Base-by-base conservation (phyloP, 2,797 vertebrate species). In the Hapalemur alaotrensis region DNA sequence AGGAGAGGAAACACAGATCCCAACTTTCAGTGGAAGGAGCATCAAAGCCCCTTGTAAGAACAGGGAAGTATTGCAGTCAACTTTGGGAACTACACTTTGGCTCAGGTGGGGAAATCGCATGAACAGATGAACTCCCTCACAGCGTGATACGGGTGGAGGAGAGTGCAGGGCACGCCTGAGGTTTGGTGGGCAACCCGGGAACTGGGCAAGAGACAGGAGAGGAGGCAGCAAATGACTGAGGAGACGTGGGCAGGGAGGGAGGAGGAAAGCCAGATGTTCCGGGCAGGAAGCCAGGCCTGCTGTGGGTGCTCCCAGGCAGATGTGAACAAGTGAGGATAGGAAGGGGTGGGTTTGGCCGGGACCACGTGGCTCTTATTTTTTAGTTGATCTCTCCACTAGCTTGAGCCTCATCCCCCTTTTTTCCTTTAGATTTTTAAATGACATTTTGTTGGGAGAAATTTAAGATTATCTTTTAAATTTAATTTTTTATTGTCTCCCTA, bases 381-480 rank as follows among this genome's bases (percentile, higher is more conserved):
- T 11, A 32, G 54, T 73, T 75, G 65, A 87, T 95, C 88, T 69
- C 41, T 57, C 46, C 22, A 1, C 59, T 12, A 7, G 28, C 28
- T 73, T 8, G 18, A 89, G 32, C 52, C 23, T 18, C 41, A 0
- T 38, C 32, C 52, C 7, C 14, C 3, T 48, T 22, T 23, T 25
- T 25, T 25, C 5, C 46, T 28, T 73, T 59, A 48, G 73, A 13
- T 88, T 95, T 92, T 18, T 14, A 85, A 92, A 70, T 22, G 43
- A 41, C 10, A 15, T 91, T 80, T 90, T 81, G 83, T 95, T 92
- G 59, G 87, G 52, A 85, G 38, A 78, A 88, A 70, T 82, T 57
- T 90, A 52, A 81, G 78, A 69, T 72, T 54, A 67, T 65, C 32
- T 38, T 32, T 28, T 65, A n/a, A 65, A 9, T 65, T 35, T n/a